Evolutionary conservation across 2,797 vertebrate species (phyloP).

Genomic region (Brachyrhaphis roseni): DNA sequence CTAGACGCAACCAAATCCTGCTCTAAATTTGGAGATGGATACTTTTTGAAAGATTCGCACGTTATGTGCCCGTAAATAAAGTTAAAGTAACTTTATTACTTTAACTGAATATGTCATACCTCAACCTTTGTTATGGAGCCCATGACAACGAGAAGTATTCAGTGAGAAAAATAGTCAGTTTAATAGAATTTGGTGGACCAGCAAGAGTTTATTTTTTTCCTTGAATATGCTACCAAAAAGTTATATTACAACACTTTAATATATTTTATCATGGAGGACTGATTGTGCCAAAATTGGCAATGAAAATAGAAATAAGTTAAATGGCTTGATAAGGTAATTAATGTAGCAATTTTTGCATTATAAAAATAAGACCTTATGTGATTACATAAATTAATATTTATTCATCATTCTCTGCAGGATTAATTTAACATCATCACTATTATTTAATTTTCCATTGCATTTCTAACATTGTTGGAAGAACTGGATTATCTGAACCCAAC

Average conservation of each 20-base stretch:
- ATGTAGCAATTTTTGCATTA: too few relatives aligned
- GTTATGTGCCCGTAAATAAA: not conserved
- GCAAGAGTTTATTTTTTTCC: not conserved
- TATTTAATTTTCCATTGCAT: not conserved
- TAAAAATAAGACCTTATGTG: too few relatives aligned
- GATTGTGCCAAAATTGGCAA: too few relatives aligned
- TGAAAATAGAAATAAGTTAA: too few relatives aligned
- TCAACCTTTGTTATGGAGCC: not conserved
- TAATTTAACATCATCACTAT: not conserved
- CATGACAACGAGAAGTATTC: not conserved
- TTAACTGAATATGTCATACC: not conserved
- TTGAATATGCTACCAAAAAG: not conserved
- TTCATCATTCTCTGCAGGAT: not conserved
- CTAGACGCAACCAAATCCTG: not conserved
- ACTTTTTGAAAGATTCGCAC: not conserved
- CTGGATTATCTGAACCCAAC: too few relatives aligned
- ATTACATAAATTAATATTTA: not conserved
- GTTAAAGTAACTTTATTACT: not conserved
- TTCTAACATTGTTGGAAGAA: not conserved
- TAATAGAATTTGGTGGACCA: not conserved
- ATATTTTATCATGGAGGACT: not conserved
- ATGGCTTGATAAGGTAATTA: too few relatives aligned
- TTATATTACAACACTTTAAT: not conserved
- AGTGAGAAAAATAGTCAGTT: not conserved
- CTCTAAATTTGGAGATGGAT: not conserved